These are phyloP conservation scores for Lepidonotus clava DNA, from an alignment of 2,888 invertebrate genomes.

Conservation along the genomic window DNA sequence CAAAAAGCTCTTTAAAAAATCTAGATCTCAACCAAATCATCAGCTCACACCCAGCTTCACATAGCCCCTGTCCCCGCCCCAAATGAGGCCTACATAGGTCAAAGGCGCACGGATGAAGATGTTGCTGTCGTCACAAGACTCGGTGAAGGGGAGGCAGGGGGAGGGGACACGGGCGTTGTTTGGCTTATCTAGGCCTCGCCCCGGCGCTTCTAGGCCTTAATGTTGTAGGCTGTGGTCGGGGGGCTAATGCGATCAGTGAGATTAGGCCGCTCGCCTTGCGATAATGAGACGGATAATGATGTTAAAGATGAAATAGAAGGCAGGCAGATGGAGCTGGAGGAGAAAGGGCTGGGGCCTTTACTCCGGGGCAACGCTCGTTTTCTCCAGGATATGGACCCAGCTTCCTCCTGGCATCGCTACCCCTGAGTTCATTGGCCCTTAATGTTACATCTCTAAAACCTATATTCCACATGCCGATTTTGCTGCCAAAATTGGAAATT, in stretches of 20 bases:
- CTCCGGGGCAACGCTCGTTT: not conserved
- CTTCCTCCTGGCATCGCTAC: too few relatives aligned
- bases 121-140: not conserved
- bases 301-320: conserved; percentile 16
- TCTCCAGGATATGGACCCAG: too few relatives aligned
- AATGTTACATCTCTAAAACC: conserved; percentile 6
- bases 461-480: too few relatives aligned
- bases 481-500: too few relatives aligned
- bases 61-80: not conserved
- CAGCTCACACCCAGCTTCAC: not conserved
- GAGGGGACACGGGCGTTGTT: not conserved
- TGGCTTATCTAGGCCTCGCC: not conserved
- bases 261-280: not conserved
- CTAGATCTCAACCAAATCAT: too few relatives aligned
- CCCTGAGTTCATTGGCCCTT: not conserved
- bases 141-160: too few relatives aligned
- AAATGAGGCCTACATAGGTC: not conserved
- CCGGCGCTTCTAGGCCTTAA: not conserved
- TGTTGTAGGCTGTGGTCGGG: not conserved
- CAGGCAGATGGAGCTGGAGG: not conserved
- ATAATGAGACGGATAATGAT: conserved; percentile 21
- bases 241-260: conserved; percentile 3
- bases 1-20: too few relatives aligned
- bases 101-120: not conserved
- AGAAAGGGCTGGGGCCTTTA: not conserved